Conservation (phyloP, 1,140 invertebrate genomes). For the Tetranychus urticae region DNA sequence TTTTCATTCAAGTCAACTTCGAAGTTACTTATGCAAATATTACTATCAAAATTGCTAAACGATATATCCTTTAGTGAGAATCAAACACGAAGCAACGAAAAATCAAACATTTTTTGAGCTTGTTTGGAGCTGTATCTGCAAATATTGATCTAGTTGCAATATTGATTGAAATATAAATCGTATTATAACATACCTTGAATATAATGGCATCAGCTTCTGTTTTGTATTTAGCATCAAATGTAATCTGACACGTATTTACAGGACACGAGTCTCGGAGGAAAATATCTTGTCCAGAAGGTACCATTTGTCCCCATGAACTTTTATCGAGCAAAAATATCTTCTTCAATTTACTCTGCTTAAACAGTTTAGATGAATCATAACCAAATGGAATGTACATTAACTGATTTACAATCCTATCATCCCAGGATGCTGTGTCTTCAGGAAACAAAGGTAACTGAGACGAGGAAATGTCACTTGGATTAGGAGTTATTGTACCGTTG, state of each 20-base stretch:
- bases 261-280: constrained; percentile 42
- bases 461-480: background rate
- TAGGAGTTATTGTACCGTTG: constrained; percentile 3
- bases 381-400: constrained; percentile 20
- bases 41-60: too few relatives aligned
- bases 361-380: background rate
- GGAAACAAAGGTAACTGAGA: background rate
- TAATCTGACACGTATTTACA: constrained; percentile 48
- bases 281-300: constrained; percentile 37
- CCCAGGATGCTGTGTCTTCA: background rate
- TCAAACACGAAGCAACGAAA: too few relatives aligned
- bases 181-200: constrained; percentile 31
- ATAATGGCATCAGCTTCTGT: constrained; percentile 54
- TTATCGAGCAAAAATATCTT: constrained; percentile 61
- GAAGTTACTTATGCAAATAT: too few relatives aligned
- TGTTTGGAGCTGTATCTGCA: too few relatives aligned
- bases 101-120: too few relatives aligned
- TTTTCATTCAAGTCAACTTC: too few relatives aligned
- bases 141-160: too few relatives aligned
- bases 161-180: too few relatives aligned
- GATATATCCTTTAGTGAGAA: too few relatives aligned
- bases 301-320: constrained; percentile 37
- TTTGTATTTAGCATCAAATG: constrained; percentile 40
- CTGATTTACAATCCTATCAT: constrained; percentile 21
- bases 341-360: constrained; percentile 26